These are phyloP conservation scores for Anthopleura sola DNA, from an alignment of 64 coral and sea anemone genomes.

Conservation along the genomic window DNA sequence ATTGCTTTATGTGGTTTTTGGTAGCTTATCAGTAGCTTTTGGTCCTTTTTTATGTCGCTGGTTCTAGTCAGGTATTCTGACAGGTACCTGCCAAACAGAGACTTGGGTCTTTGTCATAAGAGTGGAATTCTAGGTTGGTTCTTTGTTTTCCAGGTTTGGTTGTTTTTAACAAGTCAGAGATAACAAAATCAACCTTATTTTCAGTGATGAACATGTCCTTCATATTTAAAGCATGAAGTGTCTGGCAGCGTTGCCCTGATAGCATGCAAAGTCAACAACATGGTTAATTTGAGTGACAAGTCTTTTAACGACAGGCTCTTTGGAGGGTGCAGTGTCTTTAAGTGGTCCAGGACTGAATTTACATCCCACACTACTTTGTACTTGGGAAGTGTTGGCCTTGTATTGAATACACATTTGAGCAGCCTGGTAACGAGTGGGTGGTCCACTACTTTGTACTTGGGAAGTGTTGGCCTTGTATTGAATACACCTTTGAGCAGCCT, in stretches of 20 bases:
- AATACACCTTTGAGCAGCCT: slow-evolving; percentile 39
- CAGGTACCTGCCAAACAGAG: slow-evolving; percentile 33
- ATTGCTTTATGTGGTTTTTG: slow-evolving; percentile 34
- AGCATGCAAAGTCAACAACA: too few species aligned
- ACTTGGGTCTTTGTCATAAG: slow-evolving; percentile 28
- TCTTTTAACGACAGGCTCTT: background rate
- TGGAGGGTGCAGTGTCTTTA: background rate
- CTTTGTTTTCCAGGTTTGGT: slow-evolving; percentile 16
- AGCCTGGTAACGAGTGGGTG: slow-evolving; percentile 40
- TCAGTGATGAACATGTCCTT: background rate
- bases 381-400: slow-evolving; percentile 28
- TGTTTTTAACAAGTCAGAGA: slow-evolving; percentile 38
- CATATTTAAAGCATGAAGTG: too few species aligned
- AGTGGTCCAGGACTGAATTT: background rate
- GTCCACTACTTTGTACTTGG: slow-evolving; percentile 22
- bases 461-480: slow-evolving; percentile 28
- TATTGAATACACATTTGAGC: slow-evolving; percentile 35
- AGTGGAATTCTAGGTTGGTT: slow-evolving; percentile 47
- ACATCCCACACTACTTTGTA: slow-evolving; percentile 34
- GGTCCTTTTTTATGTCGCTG: slow-evolving; percentile 28
- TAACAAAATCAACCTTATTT: background rate
- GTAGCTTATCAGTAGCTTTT: slow-evolving; percentile 36
- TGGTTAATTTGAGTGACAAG: slow-evolving; percentile 5
- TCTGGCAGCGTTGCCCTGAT: too few species aligned
- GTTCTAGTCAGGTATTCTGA: slow-evolving; percentile 44